Base-by-base conservation (phyloP, 1,140 invertebrate species). In the Heliconius congener region DNA sequence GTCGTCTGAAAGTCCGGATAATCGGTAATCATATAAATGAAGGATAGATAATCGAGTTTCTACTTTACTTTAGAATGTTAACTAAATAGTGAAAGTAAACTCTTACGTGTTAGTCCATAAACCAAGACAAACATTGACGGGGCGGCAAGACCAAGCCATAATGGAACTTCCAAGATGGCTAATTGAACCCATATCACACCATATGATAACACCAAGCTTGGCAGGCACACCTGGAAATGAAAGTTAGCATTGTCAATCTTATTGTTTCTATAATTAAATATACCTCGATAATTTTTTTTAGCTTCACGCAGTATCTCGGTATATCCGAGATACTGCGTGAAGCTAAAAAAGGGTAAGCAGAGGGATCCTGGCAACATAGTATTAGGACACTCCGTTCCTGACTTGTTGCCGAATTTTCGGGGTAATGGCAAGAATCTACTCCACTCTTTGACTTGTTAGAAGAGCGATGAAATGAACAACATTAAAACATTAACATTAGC, bases 31-130 rank as follows among this genome's bases (percentile, higher is more conserved):
- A 8, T 39, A 39, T 39, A 39, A 39, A 9, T 39, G 8, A 39
- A 34, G 39, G 8, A 5, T 34, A 34, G 34, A 34, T 34, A 34
- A 34, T 34, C 34, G 34, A 34, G 34, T 34, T 34, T 34, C 2
- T 42, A 42, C 13, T 46, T 11, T 46, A 46, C 11, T 46, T 46
- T 16, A 46, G 42, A 46, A 46, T 16, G 13, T 46, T 16, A 46
- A 46, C 42, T 4, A 4, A 46, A 46, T 46, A 79, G n/a, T 66
- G 6, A 60, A 18, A 37, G 16, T 70, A 77, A n/a, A 71, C 27
- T 70, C 90, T 93, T 90, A 93, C 93, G 93, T 86, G 93, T 87
- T 55, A 93, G 76, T 18, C 88, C 86, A 81, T 88, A 89, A 3
- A 87, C 86, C n/a, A 93, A 74, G 27, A 93, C 82, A 50, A 88